Evolutionary conservation across 2,113 vertebrate genomes (phyloP), one percentile per base, ranked within the genome.

Genomic region (Misgurnus anguillicaudatus): DNA sequence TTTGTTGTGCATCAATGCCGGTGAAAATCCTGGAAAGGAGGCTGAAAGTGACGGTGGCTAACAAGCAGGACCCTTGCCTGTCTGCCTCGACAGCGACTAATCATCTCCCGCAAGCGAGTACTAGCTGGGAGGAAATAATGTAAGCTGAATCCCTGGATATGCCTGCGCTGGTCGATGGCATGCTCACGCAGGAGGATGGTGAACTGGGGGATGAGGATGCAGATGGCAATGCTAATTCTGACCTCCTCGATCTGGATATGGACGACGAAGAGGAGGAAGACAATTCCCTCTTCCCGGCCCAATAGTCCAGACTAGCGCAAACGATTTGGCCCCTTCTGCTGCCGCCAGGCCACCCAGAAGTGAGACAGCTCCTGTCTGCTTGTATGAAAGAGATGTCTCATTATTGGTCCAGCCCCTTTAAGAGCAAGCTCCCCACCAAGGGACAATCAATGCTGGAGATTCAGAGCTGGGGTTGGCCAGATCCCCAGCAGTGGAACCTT

Each of bases 301-400:
- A 53, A 53, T 14, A 53, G 51, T 53, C 51, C 16, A 53, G 51
- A 16, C 16, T 14, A n/a, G 51, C 51, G 16, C 51, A 14, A 17
- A 14, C 13, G 16, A 53, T 5, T 53, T 4, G 5, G 51, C 51
- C 51, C 16, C 16, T 1, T 14, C 16, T 5, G 3, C 24, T 64
- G 11, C 60, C 41, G 7, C 39, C 57, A 7, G 19, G n/a, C 17
- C 16, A 62, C 4, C 1, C 73, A 5, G 14, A 21, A 5, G 14
- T 1, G 7, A 51, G 42, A 31, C 19, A 36, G 42, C 2, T 45
- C n/a, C n/a, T 62, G n/a, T 8, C 13, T 16, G 72, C 14, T 8
- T 75, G 41, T 58, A 45, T 75, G 39, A 75, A 75, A 21, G 41
- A 75, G 0, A 62, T 62, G 58, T 62, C 41, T 11, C 8, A 0